phyloP scores from a whole-genome alignment of 2,113 vertebrate species.

The Chascanopsetta lugubris region DNA sequence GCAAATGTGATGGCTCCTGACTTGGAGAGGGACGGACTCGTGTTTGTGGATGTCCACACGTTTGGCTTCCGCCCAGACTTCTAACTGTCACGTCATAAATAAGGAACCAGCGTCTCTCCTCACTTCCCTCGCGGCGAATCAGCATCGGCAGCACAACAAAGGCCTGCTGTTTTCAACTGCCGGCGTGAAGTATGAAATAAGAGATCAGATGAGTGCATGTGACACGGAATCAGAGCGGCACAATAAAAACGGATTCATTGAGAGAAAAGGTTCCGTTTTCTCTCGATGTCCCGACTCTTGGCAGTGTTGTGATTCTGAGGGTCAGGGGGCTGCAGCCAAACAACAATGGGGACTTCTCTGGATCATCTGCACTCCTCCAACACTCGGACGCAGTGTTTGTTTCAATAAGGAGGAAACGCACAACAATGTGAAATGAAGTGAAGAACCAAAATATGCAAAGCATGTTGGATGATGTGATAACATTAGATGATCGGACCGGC shows the following conservation, averaged over 20 bases:
- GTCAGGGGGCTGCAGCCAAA: no score
- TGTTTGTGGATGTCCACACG: no score
- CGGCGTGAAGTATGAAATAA: background rate
- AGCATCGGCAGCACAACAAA: background rate
- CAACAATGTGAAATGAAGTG: background rate
- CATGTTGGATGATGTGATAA: background rate
- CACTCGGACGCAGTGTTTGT: background rate
- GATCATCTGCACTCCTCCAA: background rate
- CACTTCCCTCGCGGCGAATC: constrained; percentile 48
- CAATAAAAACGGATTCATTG: background rate
- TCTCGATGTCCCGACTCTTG: no score
- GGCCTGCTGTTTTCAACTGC: background rate
- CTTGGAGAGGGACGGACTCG: no score
- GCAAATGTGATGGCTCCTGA: no score
- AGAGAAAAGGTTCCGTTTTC: no score
- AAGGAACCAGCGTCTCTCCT: constrained; percentile 45
- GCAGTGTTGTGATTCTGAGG: no score
- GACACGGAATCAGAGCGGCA: background rate
- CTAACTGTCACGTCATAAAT: constrained; percentile 60
- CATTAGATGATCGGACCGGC: background rate
- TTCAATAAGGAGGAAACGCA: constrained; percentile 9
- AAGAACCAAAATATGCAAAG: constrained; percentile 12
- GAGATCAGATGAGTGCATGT: background rate
- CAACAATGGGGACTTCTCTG: no score
- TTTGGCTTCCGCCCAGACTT: constrained; percentile 26